Evolutionary conservation across 2,888 invertebrate species (phyloP).

Genomic region (Macaria liturata): DNA sequence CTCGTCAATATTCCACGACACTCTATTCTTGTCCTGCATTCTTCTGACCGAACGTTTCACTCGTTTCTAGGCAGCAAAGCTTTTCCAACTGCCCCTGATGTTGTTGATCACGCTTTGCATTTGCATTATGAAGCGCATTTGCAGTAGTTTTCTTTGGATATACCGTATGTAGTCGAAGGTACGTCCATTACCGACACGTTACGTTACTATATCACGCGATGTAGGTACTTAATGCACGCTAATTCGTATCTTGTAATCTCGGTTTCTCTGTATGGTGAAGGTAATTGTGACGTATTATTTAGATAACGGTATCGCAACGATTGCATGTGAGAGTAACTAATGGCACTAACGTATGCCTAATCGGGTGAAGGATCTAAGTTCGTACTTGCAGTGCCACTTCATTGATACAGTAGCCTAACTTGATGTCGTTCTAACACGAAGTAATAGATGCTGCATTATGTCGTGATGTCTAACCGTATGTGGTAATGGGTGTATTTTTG

Average conservation of each 20-base stretch:
- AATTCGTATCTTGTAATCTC: conserved; percentile 36
- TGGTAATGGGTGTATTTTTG: conserved; percentile 76
- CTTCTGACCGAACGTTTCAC: conserved; percentile 75
- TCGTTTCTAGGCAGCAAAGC: conserved; percentile 83
- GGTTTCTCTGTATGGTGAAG: conserved; percentile 56
- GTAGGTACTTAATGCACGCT: conserved; percentile 61
- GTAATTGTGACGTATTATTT: conserved; percentile 36
- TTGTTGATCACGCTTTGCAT: conserved; percentile 85
- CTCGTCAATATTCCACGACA: conserved; percentile 4
- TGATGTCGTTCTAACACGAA: conserved; percentile 35
- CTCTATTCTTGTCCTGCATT: conserved; percentile 10
- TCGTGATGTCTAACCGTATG: conserved; percentile 39
- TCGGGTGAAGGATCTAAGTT: conserved; percentile 13
- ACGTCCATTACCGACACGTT: conserved; percentile 80
- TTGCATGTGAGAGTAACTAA: conserved; percentile 30
- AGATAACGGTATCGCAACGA: conserved; percentile 26
- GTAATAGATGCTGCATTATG: conserved; percentile 27
- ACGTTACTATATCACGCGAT: conserved; percentile 65
- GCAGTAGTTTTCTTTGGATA: conserved; percentile 85
- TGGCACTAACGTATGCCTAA: conserved; percentile 22
- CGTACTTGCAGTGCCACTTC: conserved; percentile 17
- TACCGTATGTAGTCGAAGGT: conserved; percentile 84
- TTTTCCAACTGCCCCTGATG: conserved; percentile 84
- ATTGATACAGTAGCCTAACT: conserved; percentile 14
- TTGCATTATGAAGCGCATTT: conserved; percentile 84